phyloP scores from a whole-genome alignment of 2,888 invertebrate species.

The Drosophila macrospina region DNA sequence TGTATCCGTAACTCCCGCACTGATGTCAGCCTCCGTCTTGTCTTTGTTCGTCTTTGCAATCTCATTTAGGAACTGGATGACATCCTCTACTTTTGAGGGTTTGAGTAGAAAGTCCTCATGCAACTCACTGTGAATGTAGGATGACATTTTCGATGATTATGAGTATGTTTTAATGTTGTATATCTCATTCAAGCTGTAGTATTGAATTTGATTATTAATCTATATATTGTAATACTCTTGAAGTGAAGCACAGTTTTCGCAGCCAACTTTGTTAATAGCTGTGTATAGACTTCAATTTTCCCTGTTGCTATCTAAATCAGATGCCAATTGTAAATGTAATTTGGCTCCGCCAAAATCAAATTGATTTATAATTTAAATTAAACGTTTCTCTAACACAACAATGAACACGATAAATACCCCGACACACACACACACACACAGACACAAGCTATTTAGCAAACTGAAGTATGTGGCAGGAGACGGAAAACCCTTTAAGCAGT shows the following conservation, averaged over 20 bases:
- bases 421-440: not conserved
- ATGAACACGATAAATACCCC: slow-evolving; percentile 18
- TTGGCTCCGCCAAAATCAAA: slow-evolving; percentile 41
- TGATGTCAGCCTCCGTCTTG: slow-evolving; percentile 28
- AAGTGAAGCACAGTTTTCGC: not conserved
- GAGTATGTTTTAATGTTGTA: not conserved
- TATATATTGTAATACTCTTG: no score
- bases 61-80: slow-evolving; percentile 37
- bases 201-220: not conserved
- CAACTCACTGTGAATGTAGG: slow-evolving; percentile 11
- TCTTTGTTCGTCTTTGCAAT: slow-evolving; percentile 25
- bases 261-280: not conserved
- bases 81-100: slow-evolving; percentile 38
- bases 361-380: slow-evolving; percentile 72
- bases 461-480: slow-evolving; percentile 26
- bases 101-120: slow-evolving; percentile 46
- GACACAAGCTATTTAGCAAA: slow-evolving; percentile 44
- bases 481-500: slow-evolving; percentile 58
- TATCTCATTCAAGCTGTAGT: not conserved
- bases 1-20: slow-evolving; percentile 27
- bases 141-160: slow-evolving; percentile 26
- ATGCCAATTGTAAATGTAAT: slow-evolving; percentile 35
- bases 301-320: not conserved
- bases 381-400: slow-evolving; percentile 50
- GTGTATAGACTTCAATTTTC: not conserved